phyloP scores from a whole-genome alignment of 2,797 vertebrate genomes.

The Gadopsis bispinosus region DNA sequence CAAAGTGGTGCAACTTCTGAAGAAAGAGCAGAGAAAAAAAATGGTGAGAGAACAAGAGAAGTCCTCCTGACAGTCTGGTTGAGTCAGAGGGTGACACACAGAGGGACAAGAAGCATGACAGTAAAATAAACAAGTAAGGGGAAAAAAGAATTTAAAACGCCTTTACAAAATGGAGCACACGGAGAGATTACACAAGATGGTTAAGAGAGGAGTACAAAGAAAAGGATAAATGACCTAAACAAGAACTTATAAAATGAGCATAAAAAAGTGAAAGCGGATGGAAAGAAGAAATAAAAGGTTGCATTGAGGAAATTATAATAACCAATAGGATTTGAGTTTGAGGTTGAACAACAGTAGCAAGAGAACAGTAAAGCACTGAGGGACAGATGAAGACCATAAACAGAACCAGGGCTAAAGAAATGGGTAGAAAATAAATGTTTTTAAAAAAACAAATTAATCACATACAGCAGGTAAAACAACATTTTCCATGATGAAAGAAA shows the following conservation, averaged over 20 bases:
- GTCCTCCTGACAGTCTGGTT: neutral
- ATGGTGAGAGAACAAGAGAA: conserved; percentile 28
- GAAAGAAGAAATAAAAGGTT: conserved; percentile 36
- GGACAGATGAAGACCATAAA: conserved; percentile 18
- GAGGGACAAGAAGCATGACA: conserved; percentile 28
- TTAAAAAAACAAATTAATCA: neutral
- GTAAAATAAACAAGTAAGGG: conserved; percentile 7
- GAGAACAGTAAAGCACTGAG: conserved; percentile 34
- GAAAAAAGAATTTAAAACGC: conserved; percentile 3
- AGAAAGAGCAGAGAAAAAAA: conserved; percentile 40
- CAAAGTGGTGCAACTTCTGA: conserved; percentile 56
- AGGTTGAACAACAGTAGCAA: conserved; percentile 20
- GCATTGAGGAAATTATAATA: conserved; percentile 43
- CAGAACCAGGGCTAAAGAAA: conserved; percentile 7
- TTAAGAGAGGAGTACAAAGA: conserved; percentile 28
- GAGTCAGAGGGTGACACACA: conserved; percentile 44
- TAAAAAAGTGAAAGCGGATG: conserved; percentile 30
- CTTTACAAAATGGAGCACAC: conserved; percentile 21
- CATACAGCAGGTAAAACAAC: conserved; percentile 5
- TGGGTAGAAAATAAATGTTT: conserved; percentile 7
- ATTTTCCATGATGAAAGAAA: conserved; percentile 33
- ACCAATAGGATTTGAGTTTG: conserved; percentile 48
- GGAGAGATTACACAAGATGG: conserved; percentile 22
- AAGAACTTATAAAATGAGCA: conserved; percentile 16
- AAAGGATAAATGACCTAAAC: conserved; percentile 20